A percentile compares a stretch with the other conserved stretches of the same genome.
These are phyloP conservation scores for Scaptodrosophila latifasciaeformis DNA, from an alignment of 2,888 invertebrate species.

Conservation along the genomic window DNA sequence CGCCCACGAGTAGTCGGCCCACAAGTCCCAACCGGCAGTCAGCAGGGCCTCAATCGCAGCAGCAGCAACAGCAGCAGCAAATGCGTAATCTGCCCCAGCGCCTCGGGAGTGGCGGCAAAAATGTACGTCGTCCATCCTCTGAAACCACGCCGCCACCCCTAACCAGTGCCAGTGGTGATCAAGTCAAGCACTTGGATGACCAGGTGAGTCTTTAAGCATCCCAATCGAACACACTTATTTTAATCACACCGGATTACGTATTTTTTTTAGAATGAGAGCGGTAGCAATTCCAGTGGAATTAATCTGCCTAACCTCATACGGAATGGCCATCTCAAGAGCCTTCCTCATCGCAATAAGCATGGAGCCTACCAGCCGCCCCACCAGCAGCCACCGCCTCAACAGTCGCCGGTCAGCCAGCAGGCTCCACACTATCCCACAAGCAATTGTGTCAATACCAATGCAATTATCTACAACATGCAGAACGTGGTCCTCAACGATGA, in stretches of 20 bases:
- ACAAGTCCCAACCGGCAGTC: constrained; percentile 79
- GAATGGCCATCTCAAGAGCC: constrained; percentile 74
- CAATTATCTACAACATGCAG: constrained; percentile 64
- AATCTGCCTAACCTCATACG: constrained; percentile 71
- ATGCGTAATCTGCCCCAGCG: constrained; percentile 66
- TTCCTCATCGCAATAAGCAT: constrained; percentile 72
- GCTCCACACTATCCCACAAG: constrained; percentile 60
- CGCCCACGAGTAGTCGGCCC: constrained; percentile 86
- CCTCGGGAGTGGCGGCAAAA: constrained; percentile 60
- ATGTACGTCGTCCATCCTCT: constrained; percentile 72
- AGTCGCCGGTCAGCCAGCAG: constrained; percentile 54
- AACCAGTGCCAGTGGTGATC: constrained; percentile 32
- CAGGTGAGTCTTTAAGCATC: constrained; percentile 57
- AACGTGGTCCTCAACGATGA: constrained; percentile 56
- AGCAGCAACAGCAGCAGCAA: constrained; percentile 56
- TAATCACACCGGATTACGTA: background rate
- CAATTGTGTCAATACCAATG: constrained; percentile 57
- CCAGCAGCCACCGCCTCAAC: constrained; percentile 65
- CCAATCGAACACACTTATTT: background rate
- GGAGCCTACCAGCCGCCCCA: constrained; percentile 69
- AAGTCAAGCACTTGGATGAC: constrained; percentile 69
- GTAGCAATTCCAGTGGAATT: constrained; percentile 62
- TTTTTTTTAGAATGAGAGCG: constrained; percentile 65
- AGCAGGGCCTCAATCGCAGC: constrained; percentile 43
- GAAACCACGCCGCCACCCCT: constrained; percentile 73